Base-by-base conservation (phyloP, 2,888 invertebrate genomes). In the Drosophila fungiperda region DNA sequence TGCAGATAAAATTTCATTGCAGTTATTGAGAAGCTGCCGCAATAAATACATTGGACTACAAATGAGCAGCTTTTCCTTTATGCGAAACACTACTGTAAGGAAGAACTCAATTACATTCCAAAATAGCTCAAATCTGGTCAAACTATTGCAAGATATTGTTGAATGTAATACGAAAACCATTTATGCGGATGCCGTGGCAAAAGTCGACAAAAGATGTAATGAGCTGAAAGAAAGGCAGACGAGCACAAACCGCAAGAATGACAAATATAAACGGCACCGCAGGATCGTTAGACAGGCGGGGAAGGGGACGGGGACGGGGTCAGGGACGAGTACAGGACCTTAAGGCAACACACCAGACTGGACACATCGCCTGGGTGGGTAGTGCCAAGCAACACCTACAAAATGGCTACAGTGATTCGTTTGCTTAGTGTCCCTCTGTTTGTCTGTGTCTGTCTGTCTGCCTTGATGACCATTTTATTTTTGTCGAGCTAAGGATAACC, bases 241-340 rank as follows among this genome's bases (percentile, higher is more conserved):
- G 42, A 69, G 63, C 61, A 50, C 59, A 82, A 85, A 85, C 85
- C 85, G 71, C 85, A 85, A 71, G 75, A 82, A 80, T 77, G 85
- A 85, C 81, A 87, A 87, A 83, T 83, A 83, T 76, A 83, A 85
- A 72, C 87, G 85, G 66, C 65, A 80, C 84, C 75, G 66, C 78
- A 77, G 80, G 73, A 66, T 45, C 52, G 49, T 35, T 59, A 59
- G 38, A 58, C 63, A 65, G 53, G 20, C 54, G 11, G 11, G 29
- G 26, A 26, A 26, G 26, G 4, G 9, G 1, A 20, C 8, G 15
- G 26, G 63, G 57, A 15, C 50, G 11, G 32, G 5, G 8, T 29
- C 1, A 15, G 3, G 35, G 8, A 35, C 20, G 52, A 53, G 20
- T 17, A 53, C 40, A 29, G 69, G 61, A 42, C 58, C 58, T 58